Evolutionary conservation across 2,888 invertebrate genomes (phyloP).

Genomic region (Mycalesis mineus): DNA sequence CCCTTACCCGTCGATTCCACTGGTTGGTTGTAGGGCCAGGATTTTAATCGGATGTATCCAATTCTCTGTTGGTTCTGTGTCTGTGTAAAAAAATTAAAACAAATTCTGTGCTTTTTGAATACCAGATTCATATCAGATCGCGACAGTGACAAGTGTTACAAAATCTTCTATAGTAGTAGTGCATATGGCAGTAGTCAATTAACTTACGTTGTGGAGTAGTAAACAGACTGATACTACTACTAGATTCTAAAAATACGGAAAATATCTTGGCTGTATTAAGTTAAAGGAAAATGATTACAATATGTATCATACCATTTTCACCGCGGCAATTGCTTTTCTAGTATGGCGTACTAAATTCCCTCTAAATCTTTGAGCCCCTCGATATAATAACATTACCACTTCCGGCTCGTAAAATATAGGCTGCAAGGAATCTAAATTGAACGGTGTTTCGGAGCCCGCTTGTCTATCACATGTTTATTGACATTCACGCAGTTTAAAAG

Average conservation of each 20-base stretch:
- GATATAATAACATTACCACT: conserved; percentile 1
- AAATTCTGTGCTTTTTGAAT: too few species aligned
- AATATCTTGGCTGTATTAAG: neutral
- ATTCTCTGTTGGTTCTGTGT: too few species aligned
- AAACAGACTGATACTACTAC: too few species aligned
- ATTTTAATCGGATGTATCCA: too few species aligned
- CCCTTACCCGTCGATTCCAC: too few species aligned
- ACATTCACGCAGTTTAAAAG: conserved; percentile 32
- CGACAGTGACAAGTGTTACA: too few species aligned
- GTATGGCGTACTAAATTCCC: neutral
- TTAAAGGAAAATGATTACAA: neutral
- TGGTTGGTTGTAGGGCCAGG: too few species aligned
- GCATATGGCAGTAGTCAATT: too few species aligned
- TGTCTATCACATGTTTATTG: conserved; percentile 32
- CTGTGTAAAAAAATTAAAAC: too few species aligned
- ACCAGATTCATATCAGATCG: too few species aligned
- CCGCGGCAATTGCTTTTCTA: neutral
- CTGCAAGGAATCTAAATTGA: conserved; percentile 26
- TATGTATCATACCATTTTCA: neutral
- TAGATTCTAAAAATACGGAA: neutral
- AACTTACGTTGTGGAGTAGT: too few species aligned
- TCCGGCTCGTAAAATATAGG: conserved; percentile 13
- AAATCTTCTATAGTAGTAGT: too few species aligned
- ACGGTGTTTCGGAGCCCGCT: conserved; percentile 24
- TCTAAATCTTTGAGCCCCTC: neutral